phyloP scores from a whole-genome alignment of 1,140 invertebrate genomes.

The Mya arenaria region DNA sequence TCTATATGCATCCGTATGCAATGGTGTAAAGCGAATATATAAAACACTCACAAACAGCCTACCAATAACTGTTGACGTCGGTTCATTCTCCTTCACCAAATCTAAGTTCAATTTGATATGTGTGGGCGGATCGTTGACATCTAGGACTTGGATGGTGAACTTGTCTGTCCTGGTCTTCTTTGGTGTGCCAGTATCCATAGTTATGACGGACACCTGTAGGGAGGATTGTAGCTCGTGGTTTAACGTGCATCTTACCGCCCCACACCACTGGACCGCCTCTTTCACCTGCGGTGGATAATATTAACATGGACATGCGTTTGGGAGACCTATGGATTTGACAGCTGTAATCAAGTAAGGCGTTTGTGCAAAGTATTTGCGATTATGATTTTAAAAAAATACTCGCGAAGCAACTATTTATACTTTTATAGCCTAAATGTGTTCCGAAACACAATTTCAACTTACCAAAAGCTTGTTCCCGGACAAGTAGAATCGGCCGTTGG shows the following conservation, averaged over 20 bases:
- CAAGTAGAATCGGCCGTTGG: conserved; percentile 59
- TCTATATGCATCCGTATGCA: background rate
- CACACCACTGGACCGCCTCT: conserved; percentile 38
- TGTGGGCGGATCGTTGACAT: conserved; percentile 64
- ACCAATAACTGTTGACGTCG: conserved; percentile 57
- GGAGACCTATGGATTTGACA: too few relatives aligned
- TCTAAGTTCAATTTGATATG: conserved; percentile 49
- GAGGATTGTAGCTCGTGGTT: conserved; percentile 47
- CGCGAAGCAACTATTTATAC: too few relatives aligned
- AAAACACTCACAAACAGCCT: too few relatives aligned
- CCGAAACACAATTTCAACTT: too few relatives aligned
- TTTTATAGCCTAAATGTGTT: too few relatives aligned
- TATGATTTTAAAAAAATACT: too few relatives aligned
- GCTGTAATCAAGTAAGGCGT: background rate
- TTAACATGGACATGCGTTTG: too few relatives aligned
- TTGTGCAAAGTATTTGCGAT: background rate
- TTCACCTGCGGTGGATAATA: conserved; percentile 56
- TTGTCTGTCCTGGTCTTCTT: conserved; percentile 39
- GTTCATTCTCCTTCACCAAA: conserved; percentile 61
- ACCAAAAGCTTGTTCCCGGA: conserved; percentile 57
- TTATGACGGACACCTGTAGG: conserved; percentile 47
- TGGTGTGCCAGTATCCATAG: conserved; percentile 64
- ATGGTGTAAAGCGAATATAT: background rate
- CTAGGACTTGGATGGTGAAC: conserved; percentile 47
- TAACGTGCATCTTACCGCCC: conserved; percentile 38